Conservation (phyloP, 2,113 vertebrate species). For the Herpetotheres cachinnans region DNA sequence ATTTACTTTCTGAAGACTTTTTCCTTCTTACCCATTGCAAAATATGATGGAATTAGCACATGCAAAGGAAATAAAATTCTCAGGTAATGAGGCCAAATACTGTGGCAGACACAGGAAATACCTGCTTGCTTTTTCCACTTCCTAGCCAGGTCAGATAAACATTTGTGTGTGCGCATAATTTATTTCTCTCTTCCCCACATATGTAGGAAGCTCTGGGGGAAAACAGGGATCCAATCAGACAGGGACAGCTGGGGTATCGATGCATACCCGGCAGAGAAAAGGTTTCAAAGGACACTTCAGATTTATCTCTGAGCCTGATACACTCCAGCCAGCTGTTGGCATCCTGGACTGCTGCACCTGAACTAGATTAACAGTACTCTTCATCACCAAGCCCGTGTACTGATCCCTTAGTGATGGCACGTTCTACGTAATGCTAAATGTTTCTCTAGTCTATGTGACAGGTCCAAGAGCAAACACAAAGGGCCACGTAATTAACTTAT, state of each 20-base stretch:
- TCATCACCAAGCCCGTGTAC: background rate
- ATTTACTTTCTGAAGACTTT: background rate
- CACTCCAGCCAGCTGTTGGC: background rate
- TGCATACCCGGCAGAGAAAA: background rate
- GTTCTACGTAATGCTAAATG: background rate
- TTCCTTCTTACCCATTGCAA: background rate
- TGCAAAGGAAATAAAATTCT: conserved; percentile 9
- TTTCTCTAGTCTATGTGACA: conserved; percentile 59
- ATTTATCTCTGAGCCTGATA: background rate
- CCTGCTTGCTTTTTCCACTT: background rate
- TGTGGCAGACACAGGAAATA: background rate
- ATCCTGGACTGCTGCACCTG: background rate
- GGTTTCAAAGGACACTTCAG: conserved; percentile 14
- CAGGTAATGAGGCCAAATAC: background rate
- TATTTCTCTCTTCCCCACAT: background rate
- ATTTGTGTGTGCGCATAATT: background rate
- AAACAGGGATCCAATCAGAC: background rate
- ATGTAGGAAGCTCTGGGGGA: background rate
- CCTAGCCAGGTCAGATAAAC: background rate
- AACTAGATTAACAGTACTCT: background rate
- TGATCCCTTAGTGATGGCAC: background rate
- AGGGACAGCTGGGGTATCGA: background rate
- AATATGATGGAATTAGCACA: background rate
- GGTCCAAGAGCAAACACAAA: conserved; percentile 67
- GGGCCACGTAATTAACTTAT: conserved; percentile 44